Evolutionary conservation across 35 echinoderm and acorn worm genomes (phyloP).

Genomic region (Apostichopus japonicus): DNA sequence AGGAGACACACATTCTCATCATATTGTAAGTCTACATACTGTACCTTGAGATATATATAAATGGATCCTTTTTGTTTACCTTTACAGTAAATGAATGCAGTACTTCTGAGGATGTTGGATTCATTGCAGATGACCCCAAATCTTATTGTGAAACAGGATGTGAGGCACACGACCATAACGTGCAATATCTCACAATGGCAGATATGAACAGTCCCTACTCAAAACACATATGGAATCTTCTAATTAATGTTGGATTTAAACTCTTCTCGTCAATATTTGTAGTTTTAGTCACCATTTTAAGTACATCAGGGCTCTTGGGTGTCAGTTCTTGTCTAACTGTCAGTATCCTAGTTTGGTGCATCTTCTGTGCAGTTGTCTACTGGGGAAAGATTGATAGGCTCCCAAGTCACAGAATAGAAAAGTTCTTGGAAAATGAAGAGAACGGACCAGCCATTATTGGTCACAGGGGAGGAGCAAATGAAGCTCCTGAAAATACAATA

Average conservation of each 20-base stretch:
- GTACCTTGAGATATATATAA: no score
- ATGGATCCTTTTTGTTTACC: not conserved
- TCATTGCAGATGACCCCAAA: not conserved
- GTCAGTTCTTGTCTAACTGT: not conserved
- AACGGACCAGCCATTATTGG: conserved; percentile 43
- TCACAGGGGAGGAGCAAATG: conserved; percentile 76
- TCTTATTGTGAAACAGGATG: not conserved
- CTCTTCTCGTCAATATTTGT: not conserved
- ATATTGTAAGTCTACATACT: no score
- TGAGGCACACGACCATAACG: no score
- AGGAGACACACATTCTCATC: no score
- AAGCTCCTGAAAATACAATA: conserved; percentile 84
- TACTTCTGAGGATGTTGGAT: not conserved
- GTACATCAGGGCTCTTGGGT: not conserved
- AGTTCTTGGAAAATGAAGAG: conserved; percentile 17
- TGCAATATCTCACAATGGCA: not conserved
- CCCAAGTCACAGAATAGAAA: conserved; percentile 28
- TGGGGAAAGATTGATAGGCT: conserved; percentile 8
- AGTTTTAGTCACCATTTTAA: not conserved
- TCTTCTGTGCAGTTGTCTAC: not conserved
- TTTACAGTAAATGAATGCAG: not conserved
- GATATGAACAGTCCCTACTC: not conserved
- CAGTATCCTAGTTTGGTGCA: not conserved
- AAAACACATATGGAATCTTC: not conserved
- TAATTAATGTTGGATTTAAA: conserved; percentile 23